Evolutionary conservation across 2,113 vertebrate genomes (phyloP).

Genomic region (Eulemur rufifrons): DNA sequence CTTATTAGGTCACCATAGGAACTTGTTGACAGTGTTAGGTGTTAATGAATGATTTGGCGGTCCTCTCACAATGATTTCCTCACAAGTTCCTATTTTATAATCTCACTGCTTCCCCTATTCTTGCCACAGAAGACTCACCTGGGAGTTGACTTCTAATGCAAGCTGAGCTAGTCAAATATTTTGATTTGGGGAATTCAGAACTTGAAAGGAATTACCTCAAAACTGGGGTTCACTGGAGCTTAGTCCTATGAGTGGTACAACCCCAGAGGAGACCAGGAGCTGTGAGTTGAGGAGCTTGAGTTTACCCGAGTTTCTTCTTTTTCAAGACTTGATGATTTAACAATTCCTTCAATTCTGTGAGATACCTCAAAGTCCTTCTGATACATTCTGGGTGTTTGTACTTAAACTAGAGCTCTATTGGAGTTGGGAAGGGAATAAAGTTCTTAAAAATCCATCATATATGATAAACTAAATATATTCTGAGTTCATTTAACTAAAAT

Average conservation of each 20-base stretch:
- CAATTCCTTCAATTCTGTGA: neutral
- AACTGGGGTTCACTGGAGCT: neutral
- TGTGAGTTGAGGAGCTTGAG: neutral
- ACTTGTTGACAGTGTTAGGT: neutral
- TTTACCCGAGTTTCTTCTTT: neutral
- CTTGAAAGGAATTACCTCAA: neutral
- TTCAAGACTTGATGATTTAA: neutral
- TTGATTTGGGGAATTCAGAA: neutral
- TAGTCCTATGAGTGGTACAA: neutral
- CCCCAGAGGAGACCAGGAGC: neutral
- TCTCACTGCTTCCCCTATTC: neutral
- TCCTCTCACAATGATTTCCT: neutral
- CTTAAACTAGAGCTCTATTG: neutral
- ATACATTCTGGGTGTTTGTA: neutral
- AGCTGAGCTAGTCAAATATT: neutral
- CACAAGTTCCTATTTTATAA: neutral
- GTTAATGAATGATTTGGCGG: neutral
- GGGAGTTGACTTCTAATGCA: neutral
- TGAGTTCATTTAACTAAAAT: too few species aligned
- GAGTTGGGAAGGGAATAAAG: neutral
- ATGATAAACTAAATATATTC: neutral
- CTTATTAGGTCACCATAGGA: neutral
- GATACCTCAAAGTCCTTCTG: neutral
- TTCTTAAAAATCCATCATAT: neutral
- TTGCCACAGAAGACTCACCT: neutral